Evolutionary conservation across 2,113 vertebrate genomes (phyloP), one percentile per base, ranked within the genome.

Genomic region (Lepus americanus): DNA sequence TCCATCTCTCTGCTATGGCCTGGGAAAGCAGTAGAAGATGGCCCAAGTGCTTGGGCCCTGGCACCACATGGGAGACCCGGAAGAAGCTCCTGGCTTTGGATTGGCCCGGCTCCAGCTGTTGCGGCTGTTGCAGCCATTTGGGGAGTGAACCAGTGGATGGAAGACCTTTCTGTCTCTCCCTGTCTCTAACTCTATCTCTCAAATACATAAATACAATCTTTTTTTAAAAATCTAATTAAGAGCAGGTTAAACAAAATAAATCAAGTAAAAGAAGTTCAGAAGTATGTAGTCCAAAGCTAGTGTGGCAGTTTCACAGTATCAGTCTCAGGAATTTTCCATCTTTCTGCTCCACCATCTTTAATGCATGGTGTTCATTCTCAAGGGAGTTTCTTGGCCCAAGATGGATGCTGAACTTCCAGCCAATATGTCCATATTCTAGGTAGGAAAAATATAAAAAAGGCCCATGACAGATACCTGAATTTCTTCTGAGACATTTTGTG

Each of bases 261-360:
- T 93, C 64, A 59, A 81, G 44, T 61, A 23, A 78, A 94, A 79
- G 70, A 72, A 90, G 20, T 80, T 84, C 33, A 61, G 44, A 91
- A 17, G 14, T 66, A 66, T 20, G 84, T 1, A 79, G 39, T 61
- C 29, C 27, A 69, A 64, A 9, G n/a, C 82, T 64, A 14, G 33
- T 63, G 79, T 70, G 16, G 51, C n/a, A 83, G n/a, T 16, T 6
- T 94, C 31, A 67, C 9, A 25, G 55, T 16, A 3, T 64, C 55
- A 79, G 22, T 61, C 29, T 69, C 53, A 39, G 23, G 72, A 67
- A n/a, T 81, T 61, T 74, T 87, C 20, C 19, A 39, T 72, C 66
- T 78, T 79, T 79, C 76, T 87, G 23, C 16, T 4, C 22, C 13
- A 74, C 64, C 13, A 63, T 79, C 72, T 93, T 53, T 93, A 78